phyloP scores from a whole-genome alignment of 2,888 invertebrate genomes.

The Megamerina dolium region DNA sequence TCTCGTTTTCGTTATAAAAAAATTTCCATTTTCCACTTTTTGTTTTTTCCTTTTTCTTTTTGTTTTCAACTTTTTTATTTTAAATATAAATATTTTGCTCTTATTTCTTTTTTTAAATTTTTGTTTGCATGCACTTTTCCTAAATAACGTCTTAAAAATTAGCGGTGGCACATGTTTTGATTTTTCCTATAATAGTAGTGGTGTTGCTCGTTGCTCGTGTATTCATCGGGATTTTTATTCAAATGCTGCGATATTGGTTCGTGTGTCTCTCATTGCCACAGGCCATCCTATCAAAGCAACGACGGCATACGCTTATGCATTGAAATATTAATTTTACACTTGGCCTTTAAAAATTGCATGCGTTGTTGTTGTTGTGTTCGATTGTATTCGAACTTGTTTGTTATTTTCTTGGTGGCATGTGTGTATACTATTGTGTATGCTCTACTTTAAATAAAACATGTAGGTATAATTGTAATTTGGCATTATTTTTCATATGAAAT shows the following conservation, averaged over 20 bases:
- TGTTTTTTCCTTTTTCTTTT: slow-evolving; percentile 1
- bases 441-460: no score
- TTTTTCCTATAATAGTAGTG: slow-evolving; percentile 11
- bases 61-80: slow-evolving; percentile 6
- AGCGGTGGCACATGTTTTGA: slow-evolving; percentile 33
- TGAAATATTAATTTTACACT: slow-evolving; percentile 45
- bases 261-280: no score
- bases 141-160: slow-evolving; percentile 20
- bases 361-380: background rate
- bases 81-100: background rate
- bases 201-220: no score
- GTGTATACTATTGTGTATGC: no score
- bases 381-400: background rate
- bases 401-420: no score
- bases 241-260: no score
- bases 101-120: slow-evolving; percentile 5
- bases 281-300: no score
- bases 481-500: no score
- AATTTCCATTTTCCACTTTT: slow-evolving; percentile 15
- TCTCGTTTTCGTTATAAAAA: slow-evolving; percentile 16
- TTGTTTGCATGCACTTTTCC: background rate
- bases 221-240: no score
- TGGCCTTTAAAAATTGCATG: slow-evolving; percentile 37
- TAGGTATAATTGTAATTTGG: no score
- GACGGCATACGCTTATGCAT: background rate